Evolutionary conservation across 2,888 invertebrate species (phyloP).

Genomic region (Calliopum simillimum): DNA sequence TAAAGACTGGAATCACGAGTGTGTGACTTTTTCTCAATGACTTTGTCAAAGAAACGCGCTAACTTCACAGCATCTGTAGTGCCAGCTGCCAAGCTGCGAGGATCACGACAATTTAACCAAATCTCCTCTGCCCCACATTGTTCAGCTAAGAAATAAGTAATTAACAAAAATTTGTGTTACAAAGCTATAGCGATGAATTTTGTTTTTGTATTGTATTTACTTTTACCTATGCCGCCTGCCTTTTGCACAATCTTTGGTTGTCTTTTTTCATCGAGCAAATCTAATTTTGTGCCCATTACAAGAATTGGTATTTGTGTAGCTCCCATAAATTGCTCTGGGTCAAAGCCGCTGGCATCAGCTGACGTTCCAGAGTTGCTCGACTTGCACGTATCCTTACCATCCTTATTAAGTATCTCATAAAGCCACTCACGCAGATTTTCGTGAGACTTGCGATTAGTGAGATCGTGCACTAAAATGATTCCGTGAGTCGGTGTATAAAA

Average conservation of each 20-base stretch:
- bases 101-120: slow-evolving; percentile 80
- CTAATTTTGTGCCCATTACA: slow-evolving; percentile 94
- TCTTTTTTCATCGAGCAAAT: slow-evolving; percentile 83
- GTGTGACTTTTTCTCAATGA: slow-evolving; percentile 66
- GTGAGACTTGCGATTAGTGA: slow-evolving; percentile 96
- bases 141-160: slow-evolving; percentile 73
- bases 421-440: slow-evolving; percentile 94
- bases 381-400: slow-evolving; percentile 68
- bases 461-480: slow-evolving; percentile 95
- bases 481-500: slow-evolving; percentile 96
- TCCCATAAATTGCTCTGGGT: slow-evolving; percentile 88
- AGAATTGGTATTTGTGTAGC: slow-evolving; percentile 92
- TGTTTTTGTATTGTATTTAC: slow-evolving; percentile 37
- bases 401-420: slow-evolving; percentile 86
- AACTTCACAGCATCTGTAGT: slow-evolving; percentile 94
- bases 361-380: slow-evolving; percentile 43
- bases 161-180: not conserved
- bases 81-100: slow-evolving; percentile 90
- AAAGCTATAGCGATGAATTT: not conserved
- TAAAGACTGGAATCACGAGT: slow-evolving; percentile 50
- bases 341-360: slow-evolving; percentile 68
- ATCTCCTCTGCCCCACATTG: slow-evolving; percentile 96
- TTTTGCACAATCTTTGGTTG: slow-evolving; percentile 66
- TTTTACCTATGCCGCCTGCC: slow-evolving; percentile 63
- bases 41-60: slow-evolving; percentile 93